A percentile compares a stretch with the other conserved stretches of the same genome.
phyloP scores from a whole-genome alignment of 2,888 invertebrate species.

The Dryobota labecula region DNA sequence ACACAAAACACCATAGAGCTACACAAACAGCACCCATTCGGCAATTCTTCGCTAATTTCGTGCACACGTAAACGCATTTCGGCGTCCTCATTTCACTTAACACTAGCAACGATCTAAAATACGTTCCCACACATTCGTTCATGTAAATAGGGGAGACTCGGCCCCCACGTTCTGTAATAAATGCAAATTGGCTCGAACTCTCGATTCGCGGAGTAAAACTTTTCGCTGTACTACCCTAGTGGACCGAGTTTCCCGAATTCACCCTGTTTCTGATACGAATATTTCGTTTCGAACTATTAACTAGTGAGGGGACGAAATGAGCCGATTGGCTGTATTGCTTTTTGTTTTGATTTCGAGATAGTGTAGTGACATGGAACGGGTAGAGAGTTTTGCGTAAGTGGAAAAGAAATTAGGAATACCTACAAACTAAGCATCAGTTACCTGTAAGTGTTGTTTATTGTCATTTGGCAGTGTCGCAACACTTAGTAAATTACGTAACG shows the following conservation, averaged over 20 bases:
- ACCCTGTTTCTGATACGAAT: slow-evolving; percentile 53
- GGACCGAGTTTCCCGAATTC: slow-evolving; percentile 49
- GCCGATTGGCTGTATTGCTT: slow-evolving; percentile 40
- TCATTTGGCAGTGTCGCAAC: too few relatives aligned
- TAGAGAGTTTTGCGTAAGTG: slow-evolving; percentile 13
- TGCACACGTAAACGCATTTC: slow-evolving; percentile 62
- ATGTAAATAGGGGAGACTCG: slow-evolving; percentile 71
- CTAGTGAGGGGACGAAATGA: slow-evolving; percentile 55
- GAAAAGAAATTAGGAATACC: not conserved
- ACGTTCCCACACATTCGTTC: slow-evolving; percentile 69
- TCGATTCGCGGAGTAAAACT: slow-evolving; percentile 74
- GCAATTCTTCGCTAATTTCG: slow-evolving; percentile 59
- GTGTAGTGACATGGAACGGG: slow-evolving; percentile 14
- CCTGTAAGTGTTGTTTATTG: too few relatives aligned
- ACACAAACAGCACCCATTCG: slow-evolving; percentile 51
- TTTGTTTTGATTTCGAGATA: slow-evolving; percentile 49
- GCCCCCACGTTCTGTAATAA: slow-evolving; percentile 77
- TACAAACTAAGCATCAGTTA: too few relatives aligned
- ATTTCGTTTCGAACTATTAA: slow-evolving; percentile 61
- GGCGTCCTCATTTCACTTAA: slow-evolving; percentile 64
- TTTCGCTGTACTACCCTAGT: slow-evolving; percentile 61
- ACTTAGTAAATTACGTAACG: too few relatives aligned
- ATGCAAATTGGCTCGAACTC: slow-evolving; percentile 81
- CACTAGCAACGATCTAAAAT: slow-evolving; percentile 57
- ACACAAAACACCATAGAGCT: slow-evolving; percentile 32